phyloP scores from a whole-genome alignment of 2,113 vertebrate species.

The Lipophrys pholis region DNA sequence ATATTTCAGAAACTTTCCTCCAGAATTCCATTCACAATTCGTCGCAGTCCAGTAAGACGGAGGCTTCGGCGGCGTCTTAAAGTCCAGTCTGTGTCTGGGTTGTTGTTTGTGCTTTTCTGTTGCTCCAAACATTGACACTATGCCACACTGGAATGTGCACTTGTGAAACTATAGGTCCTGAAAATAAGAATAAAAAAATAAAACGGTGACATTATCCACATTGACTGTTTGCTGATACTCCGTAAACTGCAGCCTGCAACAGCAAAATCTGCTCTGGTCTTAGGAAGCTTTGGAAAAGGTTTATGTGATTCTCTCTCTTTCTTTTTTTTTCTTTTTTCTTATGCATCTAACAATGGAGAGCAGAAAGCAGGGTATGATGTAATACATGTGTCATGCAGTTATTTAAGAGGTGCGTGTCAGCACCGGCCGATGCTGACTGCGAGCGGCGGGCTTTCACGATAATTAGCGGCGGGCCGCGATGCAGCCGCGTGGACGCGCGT shows the following conservation, averaged over 20 bases:
- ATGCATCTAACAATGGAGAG: slow-evolving; percentile 5
- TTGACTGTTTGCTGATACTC: slow-evolving; percentile 5
- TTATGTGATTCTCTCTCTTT: slow-evolving; percentile 12
- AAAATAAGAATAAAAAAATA: slow-evolving; percentile 25
- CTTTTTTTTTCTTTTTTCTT: not conserved
- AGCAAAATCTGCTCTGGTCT: not conserved
- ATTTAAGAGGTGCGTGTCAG: slow-evolving; percentile 12
- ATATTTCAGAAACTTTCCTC: no score
- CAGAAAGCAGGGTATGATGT: slow-evolving; percentile 7
- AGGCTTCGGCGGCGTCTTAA: not conserved
- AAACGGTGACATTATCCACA: slow-evolving; percentile 15
- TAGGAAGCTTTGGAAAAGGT: not conserved
- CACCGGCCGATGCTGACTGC: not conserved
- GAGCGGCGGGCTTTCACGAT: slow-evolving; percentile 41
- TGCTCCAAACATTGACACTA: not conserved
- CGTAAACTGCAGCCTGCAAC: not conserved
- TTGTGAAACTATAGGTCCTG: not conserved
- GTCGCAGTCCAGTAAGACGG: no score
- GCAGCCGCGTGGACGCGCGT: slow-evolving; percentile 23
- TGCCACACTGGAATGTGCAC: slow-evolving; percentile 3
- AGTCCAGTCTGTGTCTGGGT: not conserved
- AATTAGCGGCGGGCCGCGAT: slow-evolving; percentile 46
- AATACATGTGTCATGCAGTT: slow-evolving; percentile 1
- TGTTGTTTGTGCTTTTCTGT: not conserved
- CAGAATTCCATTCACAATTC: no score